Evolutionary conservation across 2,113 vertebrate species (phyloP).

Genomic region (Boulengeromyrus knoepffleri): DNA sequence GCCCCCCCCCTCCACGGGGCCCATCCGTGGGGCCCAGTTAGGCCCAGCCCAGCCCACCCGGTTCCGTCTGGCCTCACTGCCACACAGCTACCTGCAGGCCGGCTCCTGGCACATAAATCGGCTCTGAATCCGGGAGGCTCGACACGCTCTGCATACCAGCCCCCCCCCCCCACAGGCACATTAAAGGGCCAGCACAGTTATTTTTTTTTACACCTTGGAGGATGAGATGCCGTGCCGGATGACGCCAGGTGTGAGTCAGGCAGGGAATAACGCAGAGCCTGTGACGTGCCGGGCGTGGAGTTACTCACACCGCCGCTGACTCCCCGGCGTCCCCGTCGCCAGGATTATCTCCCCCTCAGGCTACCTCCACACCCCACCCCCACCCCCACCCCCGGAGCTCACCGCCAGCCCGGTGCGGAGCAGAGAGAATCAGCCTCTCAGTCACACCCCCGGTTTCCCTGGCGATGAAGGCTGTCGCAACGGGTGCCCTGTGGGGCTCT

Average conservation of each 20-base stretch:
- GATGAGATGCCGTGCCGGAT: neutral
- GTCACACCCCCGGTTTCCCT: constrained; percentile 47
- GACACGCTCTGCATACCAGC: neutral
- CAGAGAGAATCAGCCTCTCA: constrained; percentile 47
- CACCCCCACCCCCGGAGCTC: neutral
- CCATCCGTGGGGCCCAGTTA: neutral
- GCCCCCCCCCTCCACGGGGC: neutral
- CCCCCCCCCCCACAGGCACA: neutral
- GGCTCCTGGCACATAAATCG: neutral
- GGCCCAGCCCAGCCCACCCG: neutral
- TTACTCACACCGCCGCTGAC: neutral
- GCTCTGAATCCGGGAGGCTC: neutral
- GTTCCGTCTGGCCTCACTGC: neutral
- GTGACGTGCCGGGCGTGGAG: neutral
- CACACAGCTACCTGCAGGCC: neutral
- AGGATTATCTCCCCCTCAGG: neutral
- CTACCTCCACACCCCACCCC: neutral
- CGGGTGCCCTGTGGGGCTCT: constrained; percentile 33
- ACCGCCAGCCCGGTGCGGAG: constrained; percentile 32
- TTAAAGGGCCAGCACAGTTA: neutral
- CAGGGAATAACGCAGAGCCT: neutral
- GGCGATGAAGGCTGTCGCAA: constrained; percentile 39
- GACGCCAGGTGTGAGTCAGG: neutral
- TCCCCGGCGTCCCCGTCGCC: neutral
- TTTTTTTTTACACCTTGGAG: neutral